phyloP scores from a whole-genome alignment of 2,113 vertebrate species.

The Ceyx margarethae region DNA sequence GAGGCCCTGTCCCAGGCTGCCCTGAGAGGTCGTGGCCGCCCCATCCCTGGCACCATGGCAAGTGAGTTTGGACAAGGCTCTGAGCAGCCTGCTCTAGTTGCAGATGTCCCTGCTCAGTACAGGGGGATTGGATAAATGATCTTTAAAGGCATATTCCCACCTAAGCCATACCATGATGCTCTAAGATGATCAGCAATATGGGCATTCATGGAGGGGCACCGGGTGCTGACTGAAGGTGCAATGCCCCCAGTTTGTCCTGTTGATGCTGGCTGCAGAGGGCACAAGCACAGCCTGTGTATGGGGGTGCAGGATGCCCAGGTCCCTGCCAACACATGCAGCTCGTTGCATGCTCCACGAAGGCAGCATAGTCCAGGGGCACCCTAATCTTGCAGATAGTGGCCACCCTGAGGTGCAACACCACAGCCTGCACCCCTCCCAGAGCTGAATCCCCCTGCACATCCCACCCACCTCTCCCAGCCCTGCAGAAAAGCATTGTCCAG shows the following conservation, averaged over 20 bases:
- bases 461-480: background rate
- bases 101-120: background rate
- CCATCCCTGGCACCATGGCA: background rate
- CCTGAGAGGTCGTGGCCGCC: background rate
- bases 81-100: background rate
- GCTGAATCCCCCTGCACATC: rapidly evolving
- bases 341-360: rapidly evolving
- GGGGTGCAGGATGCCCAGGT: rapidly evolving
- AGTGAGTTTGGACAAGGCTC: background rate
- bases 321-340: background rate
- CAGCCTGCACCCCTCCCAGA: background rate
- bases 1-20: background rate
- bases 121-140: background rate
- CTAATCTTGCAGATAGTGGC: rapidly evolving
- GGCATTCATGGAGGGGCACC: rapidly evolving
- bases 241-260: background rate
- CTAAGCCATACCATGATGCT: background rate
- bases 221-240: rapidly evolving
- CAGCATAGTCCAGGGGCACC: rapidly evolving
- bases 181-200: background rate
- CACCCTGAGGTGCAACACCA: rapidly evolving
- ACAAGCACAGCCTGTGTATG: rapidly evolving
- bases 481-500: rapidly evolving
- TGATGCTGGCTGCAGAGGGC: background rate
- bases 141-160: background rate